These are phyloP conservation scores for Botia kubotai DNA, from an alignment of 2,797 vertebrate species.

Conservation along the genomic window DNA sequence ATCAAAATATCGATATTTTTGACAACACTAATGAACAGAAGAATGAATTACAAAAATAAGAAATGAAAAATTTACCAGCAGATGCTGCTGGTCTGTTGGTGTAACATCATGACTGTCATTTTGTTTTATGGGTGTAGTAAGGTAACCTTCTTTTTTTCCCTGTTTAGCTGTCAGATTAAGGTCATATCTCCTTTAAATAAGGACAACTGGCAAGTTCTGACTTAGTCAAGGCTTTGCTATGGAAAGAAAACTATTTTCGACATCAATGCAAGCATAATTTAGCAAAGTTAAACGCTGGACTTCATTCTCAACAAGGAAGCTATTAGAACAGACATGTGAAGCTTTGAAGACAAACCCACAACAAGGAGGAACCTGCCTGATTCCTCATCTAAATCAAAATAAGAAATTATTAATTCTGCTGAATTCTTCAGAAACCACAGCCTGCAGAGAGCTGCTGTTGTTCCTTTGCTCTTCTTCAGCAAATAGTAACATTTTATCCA, in stretches of 20 bases:
- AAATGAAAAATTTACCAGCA: too few relatives aligned
- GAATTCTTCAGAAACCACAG: too few relatives aligned
- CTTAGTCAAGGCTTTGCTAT: background rate
- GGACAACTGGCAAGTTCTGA: background rate
- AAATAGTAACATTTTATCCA: background rate
- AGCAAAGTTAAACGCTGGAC: background rate
- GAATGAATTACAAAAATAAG: too few relatives aligned
- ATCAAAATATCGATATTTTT: too few relatives aligned
- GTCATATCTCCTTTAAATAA: background rate
- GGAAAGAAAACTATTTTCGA: background rate
- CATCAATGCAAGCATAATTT: background rate
- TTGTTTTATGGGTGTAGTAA: background rate
- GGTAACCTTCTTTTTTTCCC: background rate
- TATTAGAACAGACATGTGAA: background rate
- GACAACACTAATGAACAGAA: too few relatives aligned
- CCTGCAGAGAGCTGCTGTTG: background rate
- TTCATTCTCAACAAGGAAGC: constrained; percentile 3
- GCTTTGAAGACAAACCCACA: background rate
- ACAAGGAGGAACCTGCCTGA: constrained; percentile 5
- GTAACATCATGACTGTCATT: too few relatives aligned
- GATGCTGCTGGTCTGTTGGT: too few relatives aligned
- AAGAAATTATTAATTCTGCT: too few relatives aligned
- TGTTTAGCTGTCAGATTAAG: background rate
- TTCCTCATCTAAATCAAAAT: background rate
- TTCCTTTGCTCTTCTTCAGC: background rate